Conservation (phyloP, 2,113 vertebrate species). For the Anthoscopus minutus region DNA sequence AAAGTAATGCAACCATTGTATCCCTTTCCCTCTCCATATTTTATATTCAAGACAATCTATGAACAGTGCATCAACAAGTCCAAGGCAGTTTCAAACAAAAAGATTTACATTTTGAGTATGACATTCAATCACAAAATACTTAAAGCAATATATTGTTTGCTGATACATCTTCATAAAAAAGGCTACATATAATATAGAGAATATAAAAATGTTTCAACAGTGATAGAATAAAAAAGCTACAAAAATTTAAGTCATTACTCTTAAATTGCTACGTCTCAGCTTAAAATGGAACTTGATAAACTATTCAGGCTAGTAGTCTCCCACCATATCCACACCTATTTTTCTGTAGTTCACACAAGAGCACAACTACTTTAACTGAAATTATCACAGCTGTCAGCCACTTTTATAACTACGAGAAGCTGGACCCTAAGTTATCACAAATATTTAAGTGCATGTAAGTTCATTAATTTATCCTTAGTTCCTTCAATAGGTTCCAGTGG, state of each 20-base stretch:
- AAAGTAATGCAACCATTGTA: rapidly evolving
- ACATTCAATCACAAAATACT: not conserved
- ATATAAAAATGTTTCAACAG: not conserved
- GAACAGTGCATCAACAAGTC: not conserved
- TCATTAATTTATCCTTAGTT: slow-evolving; percentile 15
- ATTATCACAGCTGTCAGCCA: slow-evolving; percentile 5
- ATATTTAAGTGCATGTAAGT: not conserved
- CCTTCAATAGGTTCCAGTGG: not conserved
- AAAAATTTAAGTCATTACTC: not conserved
- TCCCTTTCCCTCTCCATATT: not conserved
- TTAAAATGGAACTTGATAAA: not conserved
- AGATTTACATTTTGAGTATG: not conserved
- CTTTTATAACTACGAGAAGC: slow-evolving; percentile 16
- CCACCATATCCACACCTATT: not conserved
- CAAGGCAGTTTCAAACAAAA: not conserved
- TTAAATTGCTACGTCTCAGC: not conserved
- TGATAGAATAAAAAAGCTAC: not conserved
- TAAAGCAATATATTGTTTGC: not conserved
- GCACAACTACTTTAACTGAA: not conserved
- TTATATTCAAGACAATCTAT: not conserved
- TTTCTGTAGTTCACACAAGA: not conserved
- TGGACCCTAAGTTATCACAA: slow-evolving; percentile 8
- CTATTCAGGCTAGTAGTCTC: not conserved
- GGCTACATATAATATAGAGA: not conserved
- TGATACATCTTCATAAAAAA: not conserved